Percentiles rank a stretch among this genome's conserved stretches.
phyloP scores from a whole-genome alignment of 2,797 vertebrate genomes.

The Thaleichthys pacificus region DNA sequence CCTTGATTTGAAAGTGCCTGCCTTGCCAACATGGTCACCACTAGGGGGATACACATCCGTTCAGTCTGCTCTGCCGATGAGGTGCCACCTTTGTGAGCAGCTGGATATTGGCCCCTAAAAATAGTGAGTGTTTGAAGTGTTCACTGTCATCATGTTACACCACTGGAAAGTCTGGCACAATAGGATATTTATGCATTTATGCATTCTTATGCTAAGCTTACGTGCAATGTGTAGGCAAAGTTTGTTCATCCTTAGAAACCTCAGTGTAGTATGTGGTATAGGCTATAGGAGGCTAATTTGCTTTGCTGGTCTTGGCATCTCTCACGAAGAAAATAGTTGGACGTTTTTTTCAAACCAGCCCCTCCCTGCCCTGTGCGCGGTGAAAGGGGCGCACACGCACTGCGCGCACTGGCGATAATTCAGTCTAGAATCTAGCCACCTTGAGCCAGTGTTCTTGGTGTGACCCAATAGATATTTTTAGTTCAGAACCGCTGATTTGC shows the following conservation, averaged over 20 bases:
- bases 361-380: not conserved
- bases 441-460: not conserved
- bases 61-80: not conserved
- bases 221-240: no score
- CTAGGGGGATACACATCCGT: not conserved
- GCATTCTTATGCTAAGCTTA: no score
- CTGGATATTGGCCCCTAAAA: not conserved
- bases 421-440: constrained; percentile 42
- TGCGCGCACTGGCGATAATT: constrained; percentile 47
- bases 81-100: not conserved
- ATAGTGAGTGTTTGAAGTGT: not conserved
- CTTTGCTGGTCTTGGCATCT: not conserved
- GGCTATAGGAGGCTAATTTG: not conserved
- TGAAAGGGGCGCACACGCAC: constrained; percentile 28
- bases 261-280: not conserved
- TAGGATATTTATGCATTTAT: no score
- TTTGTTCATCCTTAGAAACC: no score
- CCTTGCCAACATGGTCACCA: not conserved
- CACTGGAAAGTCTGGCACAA: no score
- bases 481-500: not conserved
- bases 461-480: not conserved
- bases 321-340: not conserved
- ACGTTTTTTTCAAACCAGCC: not conserved
- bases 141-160: no score
- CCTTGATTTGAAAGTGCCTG: not conserved